Evolutionary conservation across 1,140 invertebrate species (phyloP), one percentile per base, ranked within the genome.

Genomic region (Macrotrachela quadricornifera): DNA sequence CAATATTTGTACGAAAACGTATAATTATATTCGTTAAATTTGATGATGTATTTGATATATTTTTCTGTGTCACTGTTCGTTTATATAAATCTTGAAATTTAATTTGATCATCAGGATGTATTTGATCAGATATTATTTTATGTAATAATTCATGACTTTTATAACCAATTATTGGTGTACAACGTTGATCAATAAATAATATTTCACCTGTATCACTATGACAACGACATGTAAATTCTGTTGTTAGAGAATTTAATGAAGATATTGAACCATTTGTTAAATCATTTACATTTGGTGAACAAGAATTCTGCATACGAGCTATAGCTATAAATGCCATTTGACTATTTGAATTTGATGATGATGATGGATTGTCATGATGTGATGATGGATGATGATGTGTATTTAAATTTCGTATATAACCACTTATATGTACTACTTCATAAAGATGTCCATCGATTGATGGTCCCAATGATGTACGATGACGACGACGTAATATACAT

Each of bases 391-490:
- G 21, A 30, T 30, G 21, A 30, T 30, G 21, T 30, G 21, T 30
- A 30, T 30, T 30, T 30, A 30, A 30, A 30, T 30, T 30, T 4
- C 21, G 21, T 4, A 30, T 92, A 65, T 97, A 99, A 0, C 94
- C 92, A 14, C 92, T 97, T 67, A 92, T 95, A 68, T 99, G 94
- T 8, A 99, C 86, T 3, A 99, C 91, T 3, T 88, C 88, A 70
- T 90, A 97, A 67, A 87, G 86, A 61, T 87, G 80, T 16, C 86
- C 16, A 15, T 50, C 54, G 45, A 36, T 44, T 45, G 46, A 30
- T 18, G 12, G 30, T 2, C 18, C 12, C 36, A 37, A 39, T 10
- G 12, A 14, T 49, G 21, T n/a, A 13, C 14, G 47, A 49, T 15
- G 47, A 49, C 12, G 18, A 37, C 21, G 21, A 30, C 21, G 21